Conservation (phyloP, 2,797 vertebrate genomes). For the Rhinella marina region DNA sequence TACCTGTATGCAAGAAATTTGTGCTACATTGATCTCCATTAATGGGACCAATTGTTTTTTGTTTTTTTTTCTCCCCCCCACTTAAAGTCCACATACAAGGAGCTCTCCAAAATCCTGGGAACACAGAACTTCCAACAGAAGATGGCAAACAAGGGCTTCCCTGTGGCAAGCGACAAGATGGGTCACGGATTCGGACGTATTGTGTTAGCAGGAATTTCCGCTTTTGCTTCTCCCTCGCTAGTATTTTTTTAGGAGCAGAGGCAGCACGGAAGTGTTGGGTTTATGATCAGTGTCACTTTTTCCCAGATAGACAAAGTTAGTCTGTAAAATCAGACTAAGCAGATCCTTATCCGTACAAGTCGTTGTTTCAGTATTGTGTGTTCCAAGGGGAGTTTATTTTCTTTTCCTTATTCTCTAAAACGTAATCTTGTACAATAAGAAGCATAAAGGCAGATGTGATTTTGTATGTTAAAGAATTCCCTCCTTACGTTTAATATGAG, state of each 20-base stretch:
- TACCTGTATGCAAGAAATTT: neutral
- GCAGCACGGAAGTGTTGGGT: neutral
- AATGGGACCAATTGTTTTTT: constrained; percentile 43
- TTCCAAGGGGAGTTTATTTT: neutral
- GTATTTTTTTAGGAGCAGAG: neutral
- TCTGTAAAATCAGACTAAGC: constrained; percentile 4
- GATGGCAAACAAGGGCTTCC: neutral
- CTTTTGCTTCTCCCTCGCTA: constrained; percentile 11
- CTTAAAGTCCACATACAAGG: neutral
- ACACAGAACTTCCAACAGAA: neutral
- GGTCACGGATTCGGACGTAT: neutral
- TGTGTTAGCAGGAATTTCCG: neutral
- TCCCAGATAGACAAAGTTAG: neutral
- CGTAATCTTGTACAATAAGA: neutral
- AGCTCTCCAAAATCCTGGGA: neutral
- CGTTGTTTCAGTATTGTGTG: constrained; percentile 38
- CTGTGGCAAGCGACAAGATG: neutral
- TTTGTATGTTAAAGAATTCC: neutral
- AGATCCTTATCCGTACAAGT: constrained; percentile 11
- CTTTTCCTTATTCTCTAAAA: neutral
- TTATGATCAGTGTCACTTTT: neutral
- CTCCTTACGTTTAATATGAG: neutral
- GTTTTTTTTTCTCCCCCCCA: neutral
- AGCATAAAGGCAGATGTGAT: neutral
- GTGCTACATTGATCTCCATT: constrained; percentile 13